phyloP scores from a whole-genome alignment of 1,140 invertebrate species.

The Drosophila subobscura region DNA sequence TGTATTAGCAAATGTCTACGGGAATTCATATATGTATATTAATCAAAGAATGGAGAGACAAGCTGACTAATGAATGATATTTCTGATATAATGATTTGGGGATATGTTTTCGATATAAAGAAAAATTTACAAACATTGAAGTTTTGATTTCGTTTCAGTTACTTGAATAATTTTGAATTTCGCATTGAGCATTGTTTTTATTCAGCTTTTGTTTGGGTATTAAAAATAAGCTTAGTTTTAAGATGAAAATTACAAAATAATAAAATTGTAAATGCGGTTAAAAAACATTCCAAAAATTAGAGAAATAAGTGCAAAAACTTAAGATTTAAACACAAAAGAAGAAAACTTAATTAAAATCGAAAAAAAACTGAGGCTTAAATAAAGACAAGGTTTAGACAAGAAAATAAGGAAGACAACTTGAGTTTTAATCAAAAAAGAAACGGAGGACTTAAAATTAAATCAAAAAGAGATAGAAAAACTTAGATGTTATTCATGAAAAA shows the following conservation, averaged over 20 bases:
- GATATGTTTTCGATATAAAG: conserved; percentile 13
- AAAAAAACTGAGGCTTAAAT: neutral
- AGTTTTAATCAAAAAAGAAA: too few relatives aligned
- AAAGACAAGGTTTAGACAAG: neutral
- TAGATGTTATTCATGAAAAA: conserved; percentile 3
- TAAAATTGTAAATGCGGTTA: conserved; percentile 22
- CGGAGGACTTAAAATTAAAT: too few relatives aligned
- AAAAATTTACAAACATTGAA: conserved; percentile 18
- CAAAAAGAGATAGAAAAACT: too few relatives aligned
- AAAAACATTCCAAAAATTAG: conserved; percentile 35
- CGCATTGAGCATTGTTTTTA: conserved; percentile 49
- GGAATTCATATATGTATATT: conserved; percentile 3
- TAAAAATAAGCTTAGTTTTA: conserved; percentile 44
- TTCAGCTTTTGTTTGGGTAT: conserved; percentile 44
- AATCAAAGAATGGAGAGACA: conserved; percentile 21
- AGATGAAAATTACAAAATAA: conserved; percentile 1
- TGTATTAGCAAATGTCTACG: conserved; percentile 38
- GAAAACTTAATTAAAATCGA: conserved; percentile 14
- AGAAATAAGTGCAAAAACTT: conserved; percentile 26
- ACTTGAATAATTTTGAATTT: conserved; percentile 63
- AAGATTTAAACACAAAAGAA: conserved; percentile 28
- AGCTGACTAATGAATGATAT: conserved; percentile 19
- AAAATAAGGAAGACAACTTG: too few relatives aligned
- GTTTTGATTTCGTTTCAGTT: conserved; percentile 3
- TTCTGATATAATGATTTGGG: conserved; percentile 17